Conservation (phyloP, 2,888 invertebrate species). For the Drosophila anomalata region DNA sequence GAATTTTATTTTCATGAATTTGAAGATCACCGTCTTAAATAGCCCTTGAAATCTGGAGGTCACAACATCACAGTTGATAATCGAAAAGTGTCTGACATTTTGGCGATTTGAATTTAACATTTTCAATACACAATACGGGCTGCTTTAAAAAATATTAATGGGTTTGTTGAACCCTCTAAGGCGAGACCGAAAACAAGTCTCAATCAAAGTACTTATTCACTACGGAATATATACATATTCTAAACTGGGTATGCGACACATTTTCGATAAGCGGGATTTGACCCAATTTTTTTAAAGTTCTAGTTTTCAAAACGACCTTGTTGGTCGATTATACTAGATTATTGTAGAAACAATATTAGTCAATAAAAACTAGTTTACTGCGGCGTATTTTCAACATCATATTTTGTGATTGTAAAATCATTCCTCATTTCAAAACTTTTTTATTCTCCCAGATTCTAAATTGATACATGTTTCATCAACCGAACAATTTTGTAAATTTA, state of each 20-base stretch:
- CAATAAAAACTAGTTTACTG: no score
- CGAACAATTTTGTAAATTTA: background rate
- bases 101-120: constrained; percentile 21
- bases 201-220: constrained; percentile 25
- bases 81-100: constrained; percentile 29
- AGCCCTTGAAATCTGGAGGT: constrained; percentile 20
- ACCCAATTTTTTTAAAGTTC: constrained; percentile 21
- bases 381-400: no score
- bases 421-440: no score
- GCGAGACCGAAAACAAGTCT: constrained; percentile 24
- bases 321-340: background rate
- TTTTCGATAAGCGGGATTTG: constrained; percentile 29
- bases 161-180: constrained; percentile 36
- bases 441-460: no score
- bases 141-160: constrained; percentile 42
- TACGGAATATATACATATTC: background rate
- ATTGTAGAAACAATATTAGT: background rate
- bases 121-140: constrained; percentile 37
- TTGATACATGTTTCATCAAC: no score
- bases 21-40: constrained; percentile 11
- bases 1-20: constrained; percentile 8
- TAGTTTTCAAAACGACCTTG: background rate
- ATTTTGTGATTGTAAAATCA: no score
- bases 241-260: constrained; percentile 1
- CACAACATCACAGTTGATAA: constrained; percentile 47